These are phyloP conservation scores for Phrynocephalus forsythii DNA, from an alignment of 2,797 vertebrate genomes.

Conservation along the genomic window DNA sequence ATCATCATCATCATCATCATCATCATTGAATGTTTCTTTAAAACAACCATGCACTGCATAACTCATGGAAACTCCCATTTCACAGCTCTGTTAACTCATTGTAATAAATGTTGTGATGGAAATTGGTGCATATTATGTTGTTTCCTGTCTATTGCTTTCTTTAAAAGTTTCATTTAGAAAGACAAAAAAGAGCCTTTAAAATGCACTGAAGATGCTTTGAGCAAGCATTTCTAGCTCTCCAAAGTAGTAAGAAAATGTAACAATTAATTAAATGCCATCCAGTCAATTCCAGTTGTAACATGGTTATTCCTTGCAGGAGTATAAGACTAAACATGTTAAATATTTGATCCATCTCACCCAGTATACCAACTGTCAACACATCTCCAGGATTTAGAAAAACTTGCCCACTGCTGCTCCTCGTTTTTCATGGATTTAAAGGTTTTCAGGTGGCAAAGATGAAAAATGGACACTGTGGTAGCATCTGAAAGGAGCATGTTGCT, in stretches of 20 bases:
- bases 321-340: too few relatives aligned
- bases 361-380: too few relatives aligned
- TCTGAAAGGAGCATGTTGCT: constrained; percentile 52
- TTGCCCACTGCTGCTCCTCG: background rate
- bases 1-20: too few relatives aligned
- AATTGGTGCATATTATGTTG: too few relatives aligned
- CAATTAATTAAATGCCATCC: too few relatives aligned
- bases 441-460: constrained; percentile 31
- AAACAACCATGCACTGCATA: background rate
- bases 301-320: background rate
- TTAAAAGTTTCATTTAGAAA: too few relatives aligned
- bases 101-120: too few relatives aligned
- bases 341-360: too few relatives aligned
- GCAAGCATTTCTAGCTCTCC: background rate
- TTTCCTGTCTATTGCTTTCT: too few relatives aligned
- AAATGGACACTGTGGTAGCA: constrained; percentile 32
- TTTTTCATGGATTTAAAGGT: rapidly evolving
- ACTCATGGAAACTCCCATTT: too few relatives aligned
- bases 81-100: too few relatives aligned
- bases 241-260: background rate
- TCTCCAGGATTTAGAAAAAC: background rate
- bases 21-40: background rate
- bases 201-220: background rate
- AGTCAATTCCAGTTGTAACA: background rate
- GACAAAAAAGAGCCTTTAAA: background rate